Conservation (phyloP, 1,140 invertebrate genomes). For the Daktulosphaira vitifoliae region DNA sequence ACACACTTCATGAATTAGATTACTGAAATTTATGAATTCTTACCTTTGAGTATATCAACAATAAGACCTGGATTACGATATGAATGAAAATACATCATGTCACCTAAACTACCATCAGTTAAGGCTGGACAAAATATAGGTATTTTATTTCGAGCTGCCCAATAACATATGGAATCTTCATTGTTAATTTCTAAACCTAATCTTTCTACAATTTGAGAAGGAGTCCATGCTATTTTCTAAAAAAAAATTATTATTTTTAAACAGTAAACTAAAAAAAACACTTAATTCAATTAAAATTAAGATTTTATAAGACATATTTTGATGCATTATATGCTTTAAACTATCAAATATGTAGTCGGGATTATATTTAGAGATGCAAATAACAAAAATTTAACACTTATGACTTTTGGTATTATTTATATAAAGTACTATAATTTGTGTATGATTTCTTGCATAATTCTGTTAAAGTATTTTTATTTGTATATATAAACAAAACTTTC, state of each 20-base stretch:
- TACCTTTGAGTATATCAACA: conserved; percentile 85
- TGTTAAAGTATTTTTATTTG: too few relatives aligned
- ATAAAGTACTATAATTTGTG: too few relatives aligned
- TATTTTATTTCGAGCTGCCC: conserved; percentile 96
- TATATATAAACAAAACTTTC: too few relatives aligned
- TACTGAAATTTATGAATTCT: too few relatives aligned
- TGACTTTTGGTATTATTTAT: too few relatives aligned
- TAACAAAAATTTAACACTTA: too few relatives aligned
- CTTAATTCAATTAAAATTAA: background rate
- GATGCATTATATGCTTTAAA: background rate
- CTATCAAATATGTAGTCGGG: too few relatives aligned
- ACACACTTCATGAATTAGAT: too few relatives aligned
- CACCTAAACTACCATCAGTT: conserved; percentile 96
- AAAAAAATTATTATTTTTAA: conserved; percentile 1
- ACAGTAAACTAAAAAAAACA: background rate
- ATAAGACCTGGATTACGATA: conserved; percentile 85
- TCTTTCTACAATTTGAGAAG: conserved; percentile 74
- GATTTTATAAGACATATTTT: background rate
- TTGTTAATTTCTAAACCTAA: conserved; percentile 88
- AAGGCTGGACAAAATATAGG: conserved; percentile 96
- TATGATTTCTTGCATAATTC: too few relatives aligned
- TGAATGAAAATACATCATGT: conserved; percentile 99
- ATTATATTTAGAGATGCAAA: too few relatives aligned
- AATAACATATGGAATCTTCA: conserved; percentile 90
- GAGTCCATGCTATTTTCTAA: conserved; percentile 66